Evolutionary conservation across 2,888 invertebrate species (phyloP), one percentile per base, ranked within the genome.

Genomic region (Pterostichus madidus): DNA sequence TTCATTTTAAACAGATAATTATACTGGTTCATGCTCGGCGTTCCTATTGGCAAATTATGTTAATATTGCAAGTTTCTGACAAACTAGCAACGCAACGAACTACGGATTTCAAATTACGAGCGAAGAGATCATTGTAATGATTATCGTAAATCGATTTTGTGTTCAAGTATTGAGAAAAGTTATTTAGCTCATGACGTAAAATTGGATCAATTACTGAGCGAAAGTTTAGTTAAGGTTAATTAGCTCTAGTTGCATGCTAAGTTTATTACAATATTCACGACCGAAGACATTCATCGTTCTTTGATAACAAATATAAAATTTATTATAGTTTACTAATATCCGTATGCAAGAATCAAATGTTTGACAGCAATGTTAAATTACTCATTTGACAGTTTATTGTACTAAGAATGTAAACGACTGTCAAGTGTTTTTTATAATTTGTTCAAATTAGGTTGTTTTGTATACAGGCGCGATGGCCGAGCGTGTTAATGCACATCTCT

Each of bases 1-100:
- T 71, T 71, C 6, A 71, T 71, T 44, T 44, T 71, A 71, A 71
- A 71, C 44, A 39, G 68, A 17, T 71, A 44, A 71, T 71, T 71
- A 71, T 44, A 71, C 68, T 71, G 39, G 68, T 71, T 39, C 68
- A 71, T 44, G 39, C 17, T 71, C 68, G 44, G 10, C 15, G 44
- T 17, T 44, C 13, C 15, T 44, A 71, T 71, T 44, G 68, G 68
- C 39, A 44, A 71, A 71, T 71, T 71, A 71, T 71, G 68, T 44
- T 71, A 71, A 71, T 71, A 64, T 44, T 44, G 11, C 68, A 44
- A 39, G 68, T 39, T 44, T 68, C 44, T 15, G 68, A 71, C 44
- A n/a, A n/a, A n/a, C n/a, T n/a, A n/a, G n/a, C 68, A 71, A 8
- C 8, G 44, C 7, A 71, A 11, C 15, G 13, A 68, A 3, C 24